These are phyloP conservation scores for Otus scops DNA, from an alignment of 2,797 vertebrate species.

Conservation along the genomic window DNA sequence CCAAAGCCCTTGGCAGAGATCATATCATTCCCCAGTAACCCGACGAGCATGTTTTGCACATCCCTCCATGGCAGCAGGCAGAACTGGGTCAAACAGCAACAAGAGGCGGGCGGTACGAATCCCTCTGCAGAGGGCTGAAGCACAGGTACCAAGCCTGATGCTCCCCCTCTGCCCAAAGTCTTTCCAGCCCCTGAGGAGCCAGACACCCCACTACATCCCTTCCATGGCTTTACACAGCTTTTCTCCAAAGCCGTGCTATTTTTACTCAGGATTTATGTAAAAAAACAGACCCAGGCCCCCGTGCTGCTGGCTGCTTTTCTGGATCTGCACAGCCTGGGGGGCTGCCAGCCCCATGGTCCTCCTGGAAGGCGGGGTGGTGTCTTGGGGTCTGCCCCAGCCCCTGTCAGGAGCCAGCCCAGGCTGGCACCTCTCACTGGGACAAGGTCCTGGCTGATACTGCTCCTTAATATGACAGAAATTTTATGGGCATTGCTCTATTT, in stretches of 20 bases:
- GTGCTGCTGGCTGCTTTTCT: not conserved
- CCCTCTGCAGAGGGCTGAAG: not conserved
- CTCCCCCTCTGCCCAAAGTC: not conserved
- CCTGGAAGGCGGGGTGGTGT: too few species aligned
- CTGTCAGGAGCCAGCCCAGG: rapidly evolving
- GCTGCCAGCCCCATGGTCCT: not conserved
- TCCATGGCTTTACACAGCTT: rapidly evolving
- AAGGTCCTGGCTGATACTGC: not conserved
- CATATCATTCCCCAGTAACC: rapidly evolving
- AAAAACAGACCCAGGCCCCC: rapidly evolving
- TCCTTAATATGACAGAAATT: rapidly evolving
- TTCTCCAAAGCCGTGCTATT: not conserved
- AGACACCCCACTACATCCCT: not conserved
- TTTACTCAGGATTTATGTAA: rapidly evolving
- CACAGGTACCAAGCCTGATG: not conserved
- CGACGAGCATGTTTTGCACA: not conserved
- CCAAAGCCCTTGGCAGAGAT: rapidly evolving
- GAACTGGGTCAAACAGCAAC: not conserved
- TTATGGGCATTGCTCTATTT: not conserved
- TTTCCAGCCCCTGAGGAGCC: too few species aligned
- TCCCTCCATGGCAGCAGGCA: not conserved
- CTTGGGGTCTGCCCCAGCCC: not conserved
- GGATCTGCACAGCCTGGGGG: rapidly evolving
- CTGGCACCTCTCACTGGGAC: not conserved
- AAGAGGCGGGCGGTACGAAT: rapidly evolving